phyloP scores from a whole-genome alignment of 2,888 invertebrate species.

The Rhodophaea formosa region DNA sequence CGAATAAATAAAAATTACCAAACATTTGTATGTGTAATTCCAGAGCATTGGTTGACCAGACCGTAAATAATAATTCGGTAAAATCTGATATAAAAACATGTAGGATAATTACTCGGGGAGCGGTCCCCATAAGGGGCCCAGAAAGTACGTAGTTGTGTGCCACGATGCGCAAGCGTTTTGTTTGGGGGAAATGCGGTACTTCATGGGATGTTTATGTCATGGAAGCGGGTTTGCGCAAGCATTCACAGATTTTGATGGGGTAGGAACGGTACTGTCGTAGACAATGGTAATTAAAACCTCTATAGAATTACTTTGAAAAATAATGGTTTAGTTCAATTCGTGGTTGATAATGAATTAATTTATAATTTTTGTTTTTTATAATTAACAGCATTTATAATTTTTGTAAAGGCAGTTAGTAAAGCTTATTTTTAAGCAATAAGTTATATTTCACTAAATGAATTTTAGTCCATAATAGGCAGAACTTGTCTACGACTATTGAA shows the following conservation, averaged over 20 bases:
- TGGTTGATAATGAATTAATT: too few relatives aligned
- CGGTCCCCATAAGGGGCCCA: conserved; percentile 63
- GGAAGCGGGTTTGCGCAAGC: conserved; percentile 82
- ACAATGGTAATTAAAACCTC: conserved; percentile 27
- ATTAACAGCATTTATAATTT: too few relatives aligned
- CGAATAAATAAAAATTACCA: background rate
- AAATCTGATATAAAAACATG: conserved; percentile 79
- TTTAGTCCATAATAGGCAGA: too few relatives aligned
- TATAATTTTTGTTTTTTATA: too few relatives aligned
- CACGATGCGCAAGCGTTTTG: conserved; percentile 28
- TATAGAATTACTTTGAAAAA: background rate
- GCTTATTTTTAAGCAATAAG: too few relatives aligned
- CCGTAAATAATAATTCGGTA: conserved; percentile 77
- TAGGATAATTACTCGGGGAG: conserved; percentile 77
- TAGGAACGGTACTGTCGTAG: conserved; percentile 60
- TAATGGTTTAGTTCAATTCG: too few relatives aligned
- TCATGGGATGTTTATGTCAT: conserved; percentile 76
- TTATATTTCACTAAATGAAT: too few relatives aligned
- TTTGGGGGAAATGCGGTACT: conserved; percentile 61
- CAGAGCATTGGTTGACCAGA: conserved; percentile 50
- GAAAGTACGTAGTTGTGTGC: conserved; percentile 52
- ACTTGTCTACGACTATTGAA: too few relatives aligned
- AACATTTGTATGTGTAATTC: conserved; percentile 35
- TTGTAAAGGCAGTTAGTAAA: too few relatives aligned
- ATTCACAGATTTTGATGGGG: conserved; percentile 81